Evolutionary conservation across 2,113 vertebrate species (phyloP), one percentile per base, ranked within the genome.

Genomic region (Mustelus asterias): DNA sequence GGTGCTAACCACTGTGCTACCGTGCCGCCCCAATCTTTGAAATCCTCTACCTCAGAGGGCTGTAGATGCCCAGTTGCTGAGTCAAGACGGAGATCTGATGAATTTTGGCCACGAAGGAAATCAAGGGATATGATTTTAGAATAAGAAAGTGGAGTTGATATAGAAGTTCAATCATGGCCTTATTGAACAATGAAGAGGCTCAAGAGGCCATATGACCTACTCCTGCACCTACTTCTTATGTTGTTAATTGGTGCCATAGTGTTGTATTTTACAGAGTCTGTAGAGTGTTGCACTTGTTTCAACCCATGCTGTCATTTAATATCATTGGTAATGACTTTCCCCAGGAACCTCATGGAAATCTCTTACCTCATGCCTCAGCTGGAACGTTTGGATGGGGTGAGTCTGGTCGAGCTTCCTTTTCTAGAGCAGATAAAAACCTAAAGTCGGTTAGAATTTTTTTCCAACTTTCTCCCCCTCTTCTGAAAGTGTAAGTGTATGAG

Each of bases 281-380:
- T 65, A 65, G 7, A 65, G 18, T 65, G 33, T 67, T 93, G 29
- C 14, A 93, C 18, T 65, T 65, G 18, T 65, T 37, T 93, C 7
- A 93, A 37, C 16, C 63, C 9, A 41, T 65, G 33, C 18, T 65
- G 14, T 65, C 60, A 41, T 7, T 93, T 65, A 95, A 76, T 16
- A 44, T 83, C 14, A 37, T 41, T 83, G 41, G 37, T 95, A 72
- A 44, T 95, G 41, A 48, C 24, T 95, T 94, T 76, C 41, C 44
- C 22, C 69, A 95, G 94, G 69, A 10, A 76, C 18, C 24, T 95
- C 41, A 33, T 76, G 67, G 67, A 95, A 44, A 48, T 76, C 37
- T 95, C 94, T 33, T 24, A 44, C 13, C 94, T 95, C 44, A 95
- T 95, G 94, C 94, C 94, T 76, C 94, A 95, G 67, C 94, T 95